Base-by-base conservation (phyloP, 2,113 vertebrate genomes). In the Sander lucioperca region DNA sequence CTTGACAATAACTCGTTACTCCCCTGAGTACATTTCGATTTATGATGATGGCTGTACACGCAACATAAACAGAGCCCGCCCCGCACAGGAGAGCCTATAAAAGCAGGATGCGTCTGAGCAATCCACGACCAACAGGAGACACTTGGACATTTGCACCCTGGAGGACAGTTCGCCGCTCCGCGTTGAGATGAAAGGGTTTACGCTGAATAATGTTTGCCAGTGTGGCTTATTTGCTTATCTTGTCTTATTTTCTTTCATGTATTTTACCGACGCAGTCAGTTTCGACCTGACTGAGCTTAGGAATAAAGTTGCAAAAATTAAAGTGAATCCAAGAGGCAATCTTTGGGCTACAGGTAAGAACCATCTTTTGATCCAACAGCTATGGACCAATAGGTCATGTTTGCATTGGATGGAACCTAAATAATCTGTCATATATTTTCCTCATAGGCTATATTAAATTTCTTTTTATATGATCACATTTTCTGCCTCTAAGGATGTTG, bases 321-420 rank as follows among this genome's bases (percentile, higher is more conserved):
- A 97, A 81, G 95, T 97, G 43, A 96, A 97, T 89, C 96, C 96
- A 21, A 96, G 97, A 91, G 97, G 97, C 36, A 97, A 96, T 82
- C 97, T 99, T 79, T 99, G 98, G 98, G 97, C 97, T 5, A 98
- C 97, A 91, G 97, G 98, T 99, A 93, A 94, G 93, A 83, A 64
- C 1, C 16, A 33, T 19, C 18, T 3, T 63, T 45, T 57, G 1
- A n/a, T 23, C 5, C 3, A 23, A 27, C 4, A 53, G 2, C 54
- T 74, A 3, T 68, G 13, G 6, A 2, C 21, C 36, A 18, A 12
- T 18, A 23, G 0, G 1, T 51, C 15, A 39, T 67, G 5, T 81
- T 62, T 67, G 12, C 13, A 8, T 62, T 10, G 9, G 27, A n/a
- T 53, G 3, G 8, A 47, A 36, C 33, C 10, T 9, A 14, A 23